Base-by-base conservation (phyloP, 2,797 vertebrate genomes). In the Macropodus opercularis region DNA sequence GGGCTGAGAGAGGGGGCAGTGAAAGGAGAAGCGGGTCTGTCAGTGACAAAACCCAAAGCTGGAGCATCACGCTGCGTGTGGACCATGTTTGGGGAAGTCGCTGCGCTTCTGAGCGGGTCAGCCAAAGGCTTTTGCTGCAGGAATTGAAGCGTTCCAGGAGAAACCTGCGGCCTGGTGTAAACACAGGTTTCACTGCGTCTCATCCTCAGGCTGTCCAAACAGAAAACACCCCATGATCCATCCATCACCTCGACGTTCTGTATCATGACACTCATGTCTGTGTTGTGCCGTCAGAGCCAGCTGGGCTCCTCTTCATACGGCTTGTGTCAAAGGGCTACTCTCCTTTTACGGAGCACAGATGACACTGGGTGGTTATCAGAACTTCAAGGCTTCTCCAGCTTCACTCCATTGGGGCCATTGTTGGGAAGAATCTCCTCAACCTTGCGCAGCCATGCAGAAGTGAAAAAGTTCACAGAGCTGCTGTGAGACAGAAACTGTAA, bases 321-420 rank as follows among this genome's bases (percentile, higher is more conserved):
- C 89, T 89, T 75, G 77, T 74, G 81, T 89, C 88, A 90, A 92
- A 92, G 90, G 90, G 90, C 90, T 92, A 85, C 54, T 51, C 83
- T 90, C 85, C 81, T 79, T 82, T 51, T 72, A 75, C 8, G 85
- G 85, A 76, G 85, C 1, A 72, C 72, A 44, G 10, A 17, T 26
- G 69, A 86, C 65, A 75, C 7, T 66, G 15, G 18, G 63, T 18
- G 51, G 65, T 55, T 54, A 41, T 68, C 65, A 62, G 64, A 68
- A 62, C 46, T 49, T 41, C 1, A 69, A 66, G 21, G 38, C 50
- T 59, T 63, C 54, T 73, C 72, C 69, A 74, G 63, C 38, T 72
- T 70, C 52, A 4, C 60, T 67, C 48, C n/a, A n/a, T 52, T 4
- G 49, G 51, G 42, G 24, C 8, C 1, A 23, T 22, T 13, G 49